phyloP scores from a whole-genome alignment of 2,797 vertebrate species.

The Characodon lateralis region DNA sequence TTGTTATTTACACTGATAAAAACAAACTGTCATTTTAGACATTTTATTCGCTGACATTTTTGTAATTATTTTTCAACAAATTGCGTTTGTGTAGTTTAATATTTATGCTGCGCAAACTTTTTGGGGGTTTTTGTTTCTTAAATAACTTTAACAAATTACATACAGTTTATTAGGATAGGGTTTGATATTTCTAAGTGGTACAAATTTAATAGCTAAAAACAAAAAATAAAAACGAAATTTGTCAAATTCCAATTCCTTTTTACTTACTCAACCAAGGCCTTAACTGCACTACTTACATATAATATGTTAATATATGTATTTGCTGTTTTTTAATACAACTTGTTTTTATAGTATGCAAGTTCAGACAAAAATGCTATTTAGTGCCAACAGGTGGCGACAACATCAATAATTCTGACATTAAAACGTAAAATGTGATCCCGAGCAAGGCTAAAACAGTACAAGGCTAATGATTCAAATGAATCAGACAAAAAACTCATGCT shows the following conservation, averaged over 20 bases:
- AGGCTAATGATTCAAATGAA: neutral
- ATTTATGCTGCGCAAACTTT: neutral
- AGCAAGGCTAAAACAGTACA: neutral
- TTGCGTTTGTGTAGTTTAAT: neutral
- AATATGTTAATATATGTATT: neutral
- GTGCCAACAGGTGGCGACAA: neutral
- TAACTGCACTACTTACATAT: neutral
- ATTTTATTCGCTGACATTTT: no score
- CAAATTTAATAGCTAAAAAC: neutral
- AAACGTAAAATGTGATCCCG: neutral
- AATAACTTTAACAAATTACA: neutral
- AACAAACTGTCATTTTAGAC: neutral
- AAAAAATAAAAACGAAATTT: neutral
- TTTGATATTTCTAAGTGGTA: neutral
- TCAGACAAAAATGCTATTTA: neutral
- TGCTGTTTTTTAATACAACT: neutral
- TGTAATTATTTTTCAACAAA: neutral
- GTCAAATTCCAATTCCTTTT: neutral
- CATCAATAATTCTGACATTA: neutral
- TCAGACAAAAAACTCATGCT: neutral
- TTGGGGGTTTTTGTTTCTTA: neutral
- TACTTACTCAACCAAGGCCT: neutral
- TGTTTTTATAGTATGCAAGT: neutral
- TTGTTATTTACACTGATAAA: neutral
- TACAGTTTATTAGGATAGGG: neutral